phyloP scores from a whole-genome alignment of 2,797 vertebrate species.

The Pseudocheirus occidentalis region DNA sequence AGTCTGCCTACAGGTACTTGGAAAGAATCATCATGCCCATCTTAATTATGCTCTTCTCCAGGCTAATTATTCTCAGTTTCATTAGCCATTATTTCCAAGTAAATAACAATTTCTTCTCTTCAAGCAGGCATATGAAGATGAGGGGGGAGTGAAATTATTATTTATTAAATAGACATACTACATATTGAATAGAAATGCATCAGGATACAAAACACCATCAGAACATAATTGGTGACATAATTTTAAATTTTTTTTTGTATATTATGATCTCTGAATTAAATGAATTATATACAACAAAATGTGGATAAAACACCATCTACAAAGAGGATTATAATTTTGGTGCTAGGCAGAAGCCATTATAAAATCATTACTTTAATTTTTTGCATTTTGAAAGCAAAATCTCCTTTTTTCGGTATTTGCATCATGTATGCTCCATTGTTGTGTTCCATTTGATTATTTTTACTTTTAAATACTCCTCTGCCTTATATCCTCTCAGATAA shows the following conservation, averaged over 20 bases:
- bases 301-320: background rate
- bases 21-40: too few species aligned
- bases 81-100: background rate
- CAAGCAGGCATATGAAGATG: background rate
- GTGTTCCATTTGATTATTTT: background rate
- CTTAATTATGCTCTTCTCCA: background rate
- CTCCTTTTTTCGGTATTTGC: too few species aligned
- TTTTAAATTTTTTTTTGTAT: background rate
- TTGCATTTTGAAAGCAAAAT: background rate
- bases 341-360: background rate
- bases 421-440: background rate
- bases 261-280: background rate
- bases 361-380: background rate
- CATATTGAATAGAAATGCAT: background rate
- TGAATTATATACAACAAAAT: background rate
- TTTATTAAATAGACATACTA: background rate
- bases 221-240: background rate
- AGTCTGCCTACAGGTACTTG: background rate
- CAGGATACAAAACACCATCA: background rate
- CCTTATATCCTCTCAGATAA: background rate
- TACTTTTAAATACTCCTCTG: background rate
- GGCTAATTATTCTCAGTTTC: background rate
- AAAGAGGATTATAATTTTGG: background rate
- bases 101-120: background rate
- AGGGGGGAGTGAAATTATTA: background rate